Evolutionary conservation across 2,888 invertebrate species (phyloP).

Genomic region (Chelonus formosanus): DNA sequence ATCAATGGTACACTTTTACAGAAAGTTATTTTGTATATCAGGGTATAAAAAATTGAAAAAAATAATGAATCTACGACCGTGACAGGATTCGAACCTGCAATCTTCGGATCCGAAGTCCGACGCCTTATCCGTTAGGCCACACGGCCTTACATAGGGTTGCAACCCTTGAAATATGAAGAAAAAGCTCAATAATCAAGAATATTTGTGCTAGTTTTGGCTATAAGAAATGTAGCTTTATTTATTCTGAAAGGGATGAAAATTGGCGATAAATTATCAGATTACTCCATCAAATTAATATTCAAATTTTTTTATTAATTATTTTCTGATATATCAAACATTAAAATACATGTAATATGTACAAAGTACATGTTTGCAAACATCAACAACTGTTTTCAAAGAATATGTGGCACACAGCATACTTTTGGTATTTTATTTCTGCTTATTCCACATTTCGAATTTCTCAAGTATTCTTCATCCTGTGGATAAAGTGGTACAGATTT

Average conservation of each 20-base stretch:
- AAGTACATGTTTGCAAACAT: no score
- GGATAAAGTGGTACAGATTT: constrained; percentile 21
- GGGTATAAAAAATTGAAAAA: constrained; percentile 17
- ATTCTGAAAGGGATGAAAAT: no score
- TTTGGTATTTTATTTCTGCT: constrained; percentile 4
- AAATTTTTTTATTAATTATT: constrained; percentile 1
- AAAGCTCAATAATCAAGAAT: no score
- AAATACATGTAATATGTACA: no score
- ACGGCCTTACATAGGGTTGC: constrained; percentile 58
- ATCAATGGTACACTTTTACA: background rate
- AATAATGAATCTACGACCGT: constrained; percentile 47
- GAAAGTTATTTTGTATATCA: background rate
- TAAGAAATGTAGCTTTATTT: no score
- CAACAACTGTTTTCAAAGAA: no score
- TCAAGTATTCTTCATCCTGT: constrained; percentile 32
- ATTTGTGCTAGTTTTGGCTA: no score
- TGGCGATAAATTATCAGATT: no score
- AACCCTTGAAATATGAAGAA: no score
- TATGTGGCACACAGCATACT: constrained; percentile 40
- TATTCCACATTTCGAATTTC: constrained; percentile 31
- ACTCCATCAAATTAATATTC: background rate
- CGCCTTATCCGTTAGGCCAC: constrained; percentile 77
- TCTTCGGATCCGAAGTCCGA: constrained; percentile 71
- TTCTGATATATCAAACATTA: background rate
- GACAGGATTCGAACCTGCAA: constrained; percentile 69